Conservation (phyloP, 2,888 invertebrate species). For the Drosophila histrio region DNA sequence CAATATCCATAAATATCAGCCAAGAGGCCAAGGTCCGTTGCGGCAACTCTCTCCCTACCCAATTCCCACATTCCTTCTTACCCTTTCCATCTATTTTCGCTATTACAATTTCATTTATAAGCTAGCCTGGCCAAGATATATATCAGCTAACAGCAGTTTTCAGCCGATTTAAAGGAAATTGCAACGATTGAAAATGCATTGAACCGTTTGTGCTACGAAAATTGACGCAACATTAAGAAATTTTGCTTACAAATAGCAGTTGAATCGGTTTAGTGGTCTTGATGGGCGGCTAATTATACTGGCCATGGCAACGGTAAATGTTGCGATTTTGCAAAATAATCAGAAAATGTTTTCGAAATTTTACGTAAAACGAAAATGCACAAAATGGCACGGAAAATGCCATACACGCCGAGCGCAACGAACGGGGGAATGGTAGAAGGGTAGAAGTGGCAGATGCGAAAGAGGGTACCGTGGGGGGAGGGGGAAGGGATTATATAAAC, state of each 20-base stretch:
- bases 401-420: not conserved
- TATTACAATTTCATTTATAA: not conserved
- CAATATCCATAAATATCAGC: no score
- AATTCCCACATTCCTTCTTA: no score
- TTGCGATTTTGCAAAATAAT: conserved; percentile 77
- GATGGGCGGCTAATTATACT: conserved; percentile 58
- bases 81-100: not conserved
- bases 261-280: not conserved
- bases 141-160: not conserved
- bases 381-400: conserved; percentile 49
- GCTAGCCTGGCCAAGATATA: not conserved
- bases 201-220: conserved; percentile 38
- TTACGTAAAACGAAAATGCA: conserved; percentile 61
- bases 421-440: no score
- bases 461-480: not conserved
- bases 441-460: no score
- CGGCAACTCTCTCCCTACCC: no score
- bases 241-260: conserved; percentile 6
- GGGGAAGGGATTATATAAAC: not conserved
- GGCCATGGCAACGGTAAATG: conserved; percentile 55
- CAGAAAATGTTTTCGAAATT: conserved; percentile 70
- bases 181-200: conserved; percentile 48
- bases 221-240: conserved; percentile 33
- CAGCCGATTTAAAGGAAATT: not conserved
- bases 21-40: no score